Evolutionary conservation across 92 coral and sea anemone species (phyloP).

Genomic region (Montipora capitata): DNA sequence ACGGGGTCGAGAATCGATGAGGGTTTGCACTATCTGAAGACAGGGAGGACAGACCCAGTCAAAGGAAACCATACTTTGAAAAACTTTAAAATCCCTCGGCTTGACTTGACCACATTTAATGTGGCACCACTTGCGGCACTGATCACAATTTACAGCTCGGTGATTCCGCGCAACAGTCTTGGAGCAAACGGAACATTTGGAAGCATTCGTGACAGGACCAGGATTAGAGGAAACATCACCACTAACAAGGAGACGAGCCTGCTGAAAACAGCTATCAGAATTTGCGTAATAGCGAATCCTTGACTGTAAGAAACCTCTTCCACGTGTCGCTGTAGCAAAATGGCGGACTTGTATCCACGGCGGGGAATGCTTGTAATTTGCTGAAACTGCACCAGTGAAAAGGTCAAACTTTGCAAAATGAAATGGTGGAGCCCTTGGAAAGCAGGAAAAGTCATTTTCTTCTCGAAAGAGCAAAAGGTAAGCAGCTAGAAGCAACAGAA

Average conservation of each 20-base stretch:
- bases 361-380: neutral
- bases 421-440: no score
- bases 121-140: slow-evolving; percentile 11
- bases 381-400: slow-evolving; percentile 7
- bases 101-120: slow-evolving; percentile 57
- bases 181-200: neutral
- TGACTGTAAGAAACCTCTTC: neutral
- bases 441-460: neutral
- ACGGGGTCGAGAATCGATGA: neutral
- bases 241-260: neutral
- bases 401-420: slow-evolving; percentile 9
- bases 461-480: slow-evolving; percentile 4
- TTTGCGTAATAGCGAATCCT: neutral
- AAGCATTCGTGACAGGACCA: slow-evolving; percentile 33
- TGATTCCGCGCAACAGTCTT: slow-evolving; percentile 32
- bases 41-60: slow-evolving; percentile 6
- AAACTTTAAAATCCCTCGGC: slow-evolving; percentile 26
- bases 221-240: slow-evolving; percentile 5
- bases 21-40: slow-evolving; percentile 17
- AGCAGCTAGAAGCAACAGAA: neutral
- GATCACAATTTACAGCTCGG: slow-evolving; percentile 11
- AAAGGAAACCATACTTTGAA: slow-evolving; percentile 1
- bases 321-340: neutral
- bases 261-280: slow-evolving; percentile 11
- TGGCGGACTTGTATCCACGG: slow-evolving; percentile 11